Evolutionary conservation across 2,888 invertebrate species (phyloP).

Genomic region (Syrista parreyssii): DNA sequence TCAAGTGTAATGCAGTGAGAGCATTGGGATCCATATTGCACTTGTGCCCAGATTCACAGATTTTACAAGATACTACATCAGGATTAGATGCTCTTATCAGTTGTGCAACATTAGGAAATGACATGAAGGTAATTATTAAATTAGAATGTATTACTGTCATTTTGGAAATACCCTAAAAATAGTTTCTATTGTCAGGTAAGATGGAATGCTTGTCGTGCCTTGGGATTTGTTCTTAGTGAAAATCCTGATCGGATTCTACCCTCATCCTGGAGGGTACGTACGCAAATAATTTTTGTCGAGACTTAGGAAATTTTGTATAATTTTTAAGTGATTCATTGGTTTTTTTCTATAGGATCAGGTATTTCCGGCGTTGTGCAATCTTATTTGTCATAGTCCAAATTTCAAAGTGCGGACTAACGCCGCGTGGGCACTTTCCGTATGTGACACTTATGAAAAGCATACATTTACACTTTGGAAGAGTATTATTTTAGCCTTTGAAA

Average conservation of each 20-base stretch:
- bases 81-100: slow-evolving; percentile 77
- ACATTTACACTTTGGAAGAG: slow-evolving; percentile 77
- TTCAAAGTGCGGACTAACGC: slow-evolving; percentile 93
- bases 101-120: slow-evolving; percentile 76
- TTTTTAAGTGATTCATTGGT: not conserved
- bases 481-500: slow-evolving; percentile 79
- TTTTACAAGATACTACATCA: slow-evolving; percentile 70
- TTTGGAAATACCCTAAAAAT: not conserved
- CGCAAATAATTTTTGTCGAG: not conserved
- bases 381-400: slow-evolving; percentile 81
- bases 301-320: slow-evolving; percentile 7
- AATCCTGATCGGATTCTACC: slow-evolving; percentile 60
- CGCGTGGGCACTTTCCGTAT: slow-evolving; percentile 78
- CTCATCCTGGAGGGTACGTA: slow-evolving; percentile 65
- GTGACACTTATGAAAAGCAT: slow-evolving; percentile 73
- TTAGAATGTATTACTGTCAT: not conserved
- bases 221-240: slow-evolving; percentile 80
- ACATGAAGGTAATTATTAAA: slow-evolving; percentile 76
- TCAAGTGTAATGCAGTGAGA: slow-evolving; percentile 83
- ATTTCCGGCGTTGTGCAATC: slow-evolving; percentile 73
- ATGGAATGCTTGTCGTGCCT: slow-evolving; percentile 93
- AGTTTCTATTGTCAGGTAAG: slow-evolving; percentile 69
- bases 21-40: slow-evolving; percentile 84
- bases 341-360: slow-evolving; percentile 70
- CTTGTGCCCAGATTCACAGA: slow-evolving; percentile 68